phyloP scores from a whole-genome alignment of 2,113 vertebrate species.

The Marmota flaviventris region DNA sequence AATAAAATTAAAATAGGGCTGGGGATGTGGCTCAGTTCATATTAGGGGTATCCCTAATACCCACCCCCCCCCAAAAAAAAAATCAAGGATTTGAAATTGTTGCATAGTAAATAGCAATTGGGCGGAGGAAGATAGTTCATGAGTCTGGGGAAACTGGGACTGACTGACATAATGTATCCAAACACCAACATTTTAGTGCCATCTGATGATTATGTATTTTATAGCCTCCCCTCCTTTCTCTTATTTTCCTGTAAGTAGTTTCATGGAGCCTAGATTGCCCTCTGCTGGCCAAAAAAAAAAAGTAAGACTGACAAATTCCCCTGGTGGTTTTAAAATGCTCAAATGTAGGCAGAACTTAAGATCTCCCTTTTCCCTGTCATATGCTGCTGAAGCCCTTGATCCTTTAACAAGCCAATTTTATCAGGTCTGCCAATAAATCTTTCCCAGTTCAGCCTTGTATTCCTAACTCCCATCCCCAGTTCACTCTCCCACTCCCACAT shows the following conservation, averaged over 20 bases:
- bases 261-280: conserved; percentile 61
- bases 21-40: too few species aligned
- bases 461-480: neutral
- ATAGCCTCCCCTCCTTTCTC: fast-evolving
- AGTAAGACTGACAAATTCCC: neutral
- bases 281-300: conserved; percentile 63
- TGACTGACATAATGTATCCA: neutral
- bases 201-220: neutral
- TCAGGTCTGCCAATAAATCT: too few species aligned
- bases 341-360: neutral
- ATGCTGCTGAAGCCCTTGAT: neutral
- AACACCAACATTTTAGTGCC: neutral
- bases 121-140: neutral
- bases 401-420: neutral
- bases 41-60: too few species aligned
- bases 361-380: neutral
- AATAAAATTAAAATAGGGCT: too few species aligned
- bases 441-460: neutral
- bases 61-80: too few species aligned
- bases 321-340: neutral
- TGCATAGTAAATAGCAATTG: neutral
- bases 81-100: neutral
- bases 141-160: neutral
- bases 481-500: fast-evolving
- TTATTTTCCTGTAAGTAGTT: neutral